Conservation (phyloP, 1,140 invertebrate genomes). For the Telenomus remus region DNA sequence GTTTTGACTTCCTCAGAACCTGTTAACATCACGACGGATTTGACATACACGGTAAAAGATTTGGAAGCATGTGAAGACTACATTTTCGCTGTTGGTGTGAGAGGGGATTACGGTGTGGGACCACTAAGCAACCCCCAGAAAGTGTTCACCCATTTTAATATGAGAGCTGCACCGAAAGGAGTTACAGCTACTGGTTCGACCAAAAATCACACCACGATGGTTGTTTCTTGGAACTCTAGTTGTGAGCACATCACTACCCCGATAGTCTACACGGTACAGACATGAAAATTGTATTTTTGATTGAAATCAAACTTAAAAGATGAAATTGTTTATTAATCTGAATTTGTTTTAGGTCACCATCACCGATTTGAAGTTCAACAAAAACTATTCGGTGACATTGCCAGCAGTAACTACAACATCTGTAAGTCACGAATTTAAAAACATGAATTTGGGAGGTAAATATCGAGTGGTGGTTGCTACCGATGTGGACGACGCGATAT, state of each 20-base stretch:
- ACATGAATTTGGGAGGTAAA: slow-evolving; percentile 79
- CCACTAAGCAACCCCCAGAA: slow-evolving; percentile 77
- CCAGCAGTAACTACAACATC: slow-evolving; percentile 69
- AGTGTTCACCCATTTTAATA: slow-evolving; percentile 80
- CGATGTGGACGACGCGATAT: slow-evolving; percentile 71
- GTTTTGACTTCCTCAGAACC: slow-evolving; percentile 70
- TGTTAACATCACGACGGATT: slow-evolving; percentile 76
- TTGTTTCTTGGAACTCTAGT: slow-evolving; percentile 76
- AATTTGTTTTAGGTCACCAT: slow-evolving; percentile 76
- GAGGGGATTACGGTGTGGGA: slow-evolving; percentile 79
- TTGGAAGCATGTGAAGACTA: slow-evolving; percentile 85
- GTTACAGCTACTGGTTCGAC: slow-evolving; percentile 68
- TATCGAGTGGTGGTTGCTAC: slow-evolving; percentile 80
- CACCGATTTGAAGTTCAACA: slow-evolving; percentile 75
- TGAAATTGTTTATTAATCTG: background rate
- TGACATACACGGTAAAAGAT: slow-evolving; percentile 77
- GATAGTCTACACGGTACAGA: slow-evolving; percentile 78
- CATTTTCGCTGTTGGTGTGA: slow-evolving; percentile 82
- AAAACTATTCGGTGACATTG: slow-evolving; percentile 72
- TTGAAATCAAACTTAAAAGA: background rate
- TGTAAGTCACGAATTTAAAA: slow-evolving; percentile 76
- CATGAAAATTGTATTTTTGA: background rate
- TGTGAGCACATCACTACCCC: slow-evolving; percentile 75
- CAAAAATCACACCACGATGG: slow-evolving; percentile 74
- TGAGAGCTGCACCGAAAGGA: slow-evolving; percentile 78